Conservation (phyloP, 2,113 vertebrate species). For the Cynopterus brachyotis region DNA sequence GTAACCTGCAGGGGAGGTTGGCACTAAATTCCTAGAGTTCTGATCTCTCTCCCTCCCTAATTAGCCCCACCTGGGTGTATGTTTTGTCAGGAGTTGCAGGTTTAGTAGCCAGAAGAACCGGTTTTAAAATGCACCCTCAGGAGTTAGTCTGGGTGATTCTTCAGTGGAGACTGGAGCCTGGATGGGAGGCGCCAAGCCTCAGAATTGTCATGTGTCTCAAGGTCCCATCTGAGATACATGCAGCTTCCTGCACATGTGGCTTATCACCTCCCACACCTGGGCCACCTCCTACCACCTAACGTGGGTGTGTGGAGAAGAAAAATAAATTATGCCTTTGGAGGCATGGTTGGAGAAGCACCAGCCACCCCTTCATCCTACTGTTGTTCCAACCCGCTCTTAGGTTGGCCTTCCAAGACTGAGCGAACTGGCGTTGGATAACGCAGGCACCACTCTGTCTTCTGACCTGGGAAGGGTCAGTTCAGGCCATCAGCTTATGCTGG, state of each 20-base stretch:
- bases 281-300: background rate
- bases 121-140: constrained; percentile 51
- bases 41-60: background rate
- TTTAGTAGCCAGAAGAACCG: constrained; percentile 51
- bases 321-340: background rate
- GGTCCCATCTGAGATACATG: background rate
- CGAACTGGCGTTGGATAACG: background rate
- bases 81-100: background rate
- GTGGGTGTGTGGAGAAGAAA: background rate
- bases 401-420: background rate
- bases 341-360: background rate
- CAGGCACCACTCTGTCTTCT: background rate
- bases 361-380: background rate
- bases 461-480: background rate
- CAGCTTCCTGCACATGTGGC: background rate
- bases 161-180: constrained; percentile 13
- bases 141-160: constrained; percentile 32
- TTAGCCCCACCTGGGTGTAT: background rate
- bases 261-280: background rate
- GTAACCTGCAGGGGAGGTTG: background rate
- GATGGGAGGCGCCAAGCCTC: background rate
- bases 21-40: constrained; percentile 35
- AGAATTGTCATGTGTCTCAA: background rate
- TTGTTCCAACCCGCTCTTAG: background rate
- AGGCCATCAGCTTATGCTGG: background rate